Conservation (phyloP, 2,797 vertebrate species). For the Aulostomus chinensis region DNA sequence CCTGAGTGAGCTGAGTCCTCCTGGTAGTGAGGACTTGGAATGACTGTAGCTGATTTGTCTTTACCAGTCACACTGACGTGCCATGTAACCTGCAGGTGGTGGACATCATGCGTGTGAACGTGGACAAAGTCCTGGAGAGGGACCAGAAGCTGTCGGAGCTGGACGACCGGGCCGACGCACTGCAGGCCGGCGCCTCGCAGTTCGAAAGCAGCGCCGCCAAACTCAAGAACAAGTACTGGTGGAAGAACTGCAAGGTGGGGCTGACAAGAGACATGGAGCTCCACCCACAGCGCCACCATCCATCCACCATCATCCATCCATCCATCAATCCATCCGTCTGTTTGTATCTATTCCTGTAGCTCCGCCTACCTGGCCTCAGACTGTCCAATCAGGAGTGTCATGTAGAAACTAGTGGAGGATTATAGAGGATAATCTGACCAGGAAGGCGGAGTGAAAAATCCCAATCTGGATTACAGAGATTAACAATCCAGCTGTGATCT, state of each 20-base stretch:
- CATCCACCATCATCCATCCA: background rate
- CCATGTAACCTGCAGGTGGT: constrained; percentile 85
- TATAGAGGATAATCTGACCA: constrained; percentile 4
- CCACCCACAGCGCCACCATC: background rate
- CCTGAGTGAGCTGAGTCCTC: no score
- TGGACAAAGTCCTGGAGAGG: constrained; percentile 89
- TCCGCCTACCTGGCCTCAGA: background rate
- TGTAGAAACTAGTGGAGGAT: constrained; percentile 10
- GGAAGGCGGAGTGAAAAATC: constrained; percentile 47
- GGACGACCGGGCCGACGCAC: constrained; percentile 88
- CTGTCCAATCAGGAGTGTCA: constrained; percentile 42
- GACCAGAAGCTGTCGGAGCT: constrained; percentile 89
- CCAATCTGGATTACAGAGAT: constrained; percentile 80
- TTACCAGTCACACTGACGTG: no score
- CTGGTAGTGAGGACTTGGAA: background rate
- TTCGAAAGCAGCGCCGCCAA: constrained; percentile 92
- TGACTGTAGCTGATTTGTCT: no score
- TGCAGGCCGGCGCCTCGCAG: constrained; percentile 87
- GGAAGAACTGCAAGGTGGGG: constrained; percentile 91
- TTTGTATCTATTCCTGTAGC: no score
- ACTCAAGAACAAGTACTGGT: constrained; percentile 94
- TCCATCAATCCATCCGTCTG: background rate
- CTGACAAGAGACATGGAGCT: background rate
- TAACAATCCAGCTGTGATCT: constrained; percentile 70
- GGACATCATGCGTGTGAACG: constrained; percentile 90